Conservation (phyloP, 2,113 vertebrate species). For the Atherinomorus stipes region DNA sequence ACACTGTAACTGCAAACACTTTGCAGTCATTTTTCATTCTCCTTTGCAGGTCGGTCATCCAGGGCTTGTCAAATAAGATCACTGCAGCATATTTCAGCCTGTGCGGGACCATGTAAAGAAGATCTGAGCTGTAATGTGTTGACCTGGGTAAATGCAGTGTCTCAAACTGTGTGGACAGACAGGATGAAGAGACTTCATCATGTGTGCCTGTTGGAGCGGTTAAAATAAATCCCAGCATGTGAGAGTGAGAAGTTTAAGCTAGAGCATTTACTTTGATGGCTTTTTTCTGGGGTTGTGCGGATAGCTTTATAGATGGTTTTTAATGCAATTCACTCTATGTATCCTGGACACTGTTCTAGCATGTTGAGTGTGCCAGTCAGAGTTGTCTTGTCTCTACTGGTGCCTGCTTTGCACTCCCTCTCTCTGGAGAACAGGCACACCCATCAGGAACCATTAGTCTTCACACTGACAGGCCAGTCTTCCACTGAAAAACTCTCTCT, state of each 20-base stretch:
- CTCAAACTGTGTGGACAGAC: constrained; percentile 50
- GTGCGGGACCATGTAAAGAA: constrained; percentile 50
- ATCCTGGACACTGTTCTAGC: constrained; percentile 15
- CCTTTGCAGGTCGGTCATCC: constrained; percentile 57
- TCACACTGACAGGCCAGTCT: constrained; percentile 61
- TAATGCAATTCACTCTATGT: not conserved
- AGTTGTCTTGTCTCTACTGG: constrained; percentile 49
- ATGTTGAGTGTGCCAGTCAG: constrained; percentile 44
- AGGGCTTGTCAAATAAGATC: constrained; percentile 71
- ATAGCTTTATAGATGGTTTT: constrained; percentile 15
- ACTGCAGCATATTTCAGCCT: constrained; percentile 43
- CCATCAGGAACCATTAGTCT: constrained; percentile 77
- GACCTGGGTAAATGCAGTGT: constrained; percentile 53
- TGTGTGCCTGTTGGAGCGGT: constrained; percentile 36
- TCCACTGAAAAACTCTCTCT: constrained; percentile 64
- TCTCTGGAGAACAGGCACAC: constrained; percentile 61
- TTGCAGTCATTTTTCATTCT: constrained; percentile 44
- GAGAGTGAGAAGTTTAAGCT: constrained; percentile 30
- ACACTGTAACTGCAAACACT: constrained; percentile 33
- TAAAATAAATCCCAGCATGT: constrained; percentile 49
- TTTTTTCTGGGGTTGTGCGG: constrained; percentile 34
- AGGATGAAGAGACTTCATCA: constrained; percentile 36
- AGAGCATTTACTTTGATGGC: constrained; percentile 44
- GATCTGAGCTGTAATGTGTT: constrained; percentile 56
- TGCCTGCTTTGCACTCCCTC: constrained; percentile 48